Base-by-base conservation (phyloP, 2,797 vertebrate species). In the Coendou prehensilis region DNA sequence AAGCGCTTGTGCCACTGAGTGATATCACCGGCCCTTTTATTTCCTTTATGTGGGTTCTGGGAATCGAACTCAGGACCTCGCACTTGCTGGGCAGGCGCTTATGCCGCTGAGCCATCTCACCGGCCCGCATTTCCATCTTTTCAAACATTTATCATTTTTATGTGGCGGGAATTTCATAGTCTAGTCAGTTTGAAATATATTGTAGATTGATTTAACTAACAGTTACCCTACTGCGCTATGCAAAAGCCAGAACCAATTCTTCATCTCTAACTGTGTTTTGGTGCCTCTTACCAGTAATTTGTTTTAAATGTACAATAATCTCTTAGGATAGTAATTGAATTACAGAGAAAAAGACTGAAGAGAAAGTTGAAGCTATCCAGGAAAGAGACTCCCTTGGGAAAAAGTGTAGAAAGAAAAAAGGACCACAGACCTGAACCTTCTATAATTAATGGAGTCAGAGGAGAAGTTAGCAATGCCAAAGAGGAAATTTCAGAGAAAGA, bases 321-420 rank as follows among this genome's bases (percentile, higher is more conserved):
- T 91, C 23, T 89, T 89, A 75, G 61, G 45, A 54, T 61, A 92
- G 28, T 75, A 86, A 86, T 28, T 93, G 14, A 95, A 92, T 88
- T 88, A 6, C 50, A 91, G 47, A 85, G 59, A 84, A 95, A 79
- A 64, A 87, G 37, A 57, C 9, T 56, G 71, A 94, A 50, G 30
- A 69, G 47, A 79, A 87, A 84, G 47, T 33, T 92, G 84, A 90
- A 26, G 26, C 23, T 91, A 52, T 83, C 89, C 69, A 88, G 9
- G 22, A 91, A 91, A 82, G 45, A 67, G 9, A 87, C 30, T 56
- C 85, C 17, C 6, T 90, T 88, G 33, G 67, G 64, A 79, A 50
- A 93, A 30, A 95, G 17, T 61, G 0, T 11, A 63, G 52, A 86
- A 81, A 56, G 30, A 78, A 28, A 91, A 81, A 88, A 79, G 18